These are phyloP conservation scores for Ruditapes philippinarum DNA, from an alignment of 1,140 invertebrate species.

Conservation along the genomic window DNA sequence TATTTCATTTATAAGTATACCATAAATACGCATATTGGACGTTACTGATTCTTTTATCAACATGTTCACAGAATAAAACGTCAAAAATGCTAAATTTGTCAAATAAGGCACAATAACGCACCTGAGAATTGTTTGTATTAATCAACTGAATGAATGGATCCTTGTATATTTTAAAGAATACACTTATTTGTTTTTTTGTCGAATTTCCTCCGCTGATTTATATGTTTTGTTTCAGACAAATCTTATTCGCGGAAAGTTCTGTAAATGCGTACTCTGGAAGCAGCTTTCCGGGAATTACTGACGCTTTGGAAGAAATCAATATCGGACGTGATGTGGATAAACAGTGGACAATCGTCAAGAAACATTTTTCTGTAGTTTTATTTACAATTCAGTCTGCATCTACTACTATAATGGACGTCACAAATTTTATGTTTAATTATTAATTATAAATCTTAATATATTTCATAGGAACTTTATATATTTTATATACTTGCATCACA, in stretches of 20 bases:
- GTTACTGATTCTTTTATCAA: too few species aligned
- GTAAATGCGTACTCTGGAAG: constrained; percentile 85
- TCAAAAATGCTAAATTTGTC: too few species aligned
- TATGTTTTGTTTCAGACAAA: constrained; percentile 81
- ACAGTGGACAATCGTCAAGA: constrained; percentile 77
- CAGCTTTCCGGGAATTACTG: constrained; percentile 86
- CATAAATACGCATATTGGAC: too few species aligned
- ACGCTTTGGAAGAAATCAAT: constrained; percentile 82
- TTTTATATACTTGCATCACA: too few species aligned
- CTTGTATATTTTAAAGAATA: not conserved
- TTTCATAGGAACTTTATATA: too few species aligned
- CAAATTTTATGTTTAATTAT: constrained; percentile 77
- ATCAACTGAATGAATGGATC: not conserved
- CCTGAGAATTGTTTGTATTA: not conserved
- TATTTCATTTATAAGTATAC: too few species aligned
- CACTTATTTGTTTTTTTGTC: not conserved
- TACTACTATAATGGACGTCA: constrained; percentile 77
- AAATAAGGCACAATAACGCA: not conserved
- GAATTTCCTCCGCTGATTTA: not conserved
- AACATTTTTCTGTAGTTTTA: constrained; percentile 80
- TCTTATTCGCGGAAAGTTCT: constrained; percentile 85
- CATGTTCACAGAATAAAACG: too few species aligned
- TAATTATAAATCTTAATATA: too few species aligned
- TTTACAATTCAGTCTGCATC: constrained; percentile 79
- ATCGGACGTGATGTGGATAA: constrained; percentile 38